phyloP scores from a whole-genome alignment of 2,113 vertebrate species.

The Carettochelys insculpta region DNA sequence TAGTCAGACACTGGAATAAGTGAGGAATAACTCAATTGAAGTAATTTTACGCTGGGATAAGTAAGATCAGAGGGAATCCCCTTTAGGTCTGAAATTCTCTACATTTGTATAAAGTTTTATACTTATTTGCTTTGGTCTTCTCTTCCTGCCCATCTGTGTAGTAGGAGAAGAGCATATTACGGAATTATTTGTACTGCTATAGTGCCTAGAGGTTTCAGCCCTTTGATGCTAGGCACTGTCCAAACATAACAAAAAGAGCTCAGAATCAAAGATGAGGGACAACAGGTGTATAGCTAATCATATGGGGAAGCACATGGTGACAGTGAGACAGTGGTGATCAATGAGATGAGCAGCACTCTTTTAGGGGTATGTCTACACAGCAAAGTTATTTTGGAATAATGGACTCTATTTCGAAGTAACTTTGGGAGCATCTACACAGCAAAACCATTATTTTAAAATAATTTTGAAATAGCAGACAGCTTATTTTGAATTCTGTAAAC shows the following conservation, averaged over 20 bases:
- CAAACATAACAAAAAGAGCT: background rate
- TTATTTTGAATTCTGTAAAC: too few relatives aligned
- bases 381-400: too few relatives aligned
- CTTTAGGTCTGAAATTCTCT: fast-evolving
- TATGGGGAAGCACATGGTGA: background rate
- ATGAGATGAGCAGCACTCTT: background rate
- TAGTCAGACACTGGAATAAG: fast-evolving
- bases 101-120: background rate
- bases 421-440: too few relatives aligned
- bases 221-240: background rate
- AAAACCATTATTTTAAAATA: too few relatives aligned
- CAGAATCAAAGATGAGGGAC: fast-evolving
- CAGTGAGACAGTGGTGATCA: background rate
- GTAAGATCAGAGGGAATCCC: conserved; percentile 30
- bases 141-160: conserved; percentile 9
- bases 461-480: too few relatives aligned
- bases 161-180: background rate
- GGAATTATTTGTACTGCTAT: background rate
- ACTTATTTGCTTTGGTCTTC: background rate
- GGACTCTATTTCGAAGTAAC: too few relatives aligned
- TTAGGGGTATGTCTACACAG: too few relatives aligned
- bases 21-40: background rate
- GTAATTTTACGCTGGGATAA: background rate
- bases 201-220: background rate
- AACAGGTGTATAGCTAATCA: background rate